Percentiles rank a stretch among this genome's conserved stretches.
Conservation (phyloP, 2,888 invertebrate genomes). For the Nephrotoma appendiculata region DNA sequence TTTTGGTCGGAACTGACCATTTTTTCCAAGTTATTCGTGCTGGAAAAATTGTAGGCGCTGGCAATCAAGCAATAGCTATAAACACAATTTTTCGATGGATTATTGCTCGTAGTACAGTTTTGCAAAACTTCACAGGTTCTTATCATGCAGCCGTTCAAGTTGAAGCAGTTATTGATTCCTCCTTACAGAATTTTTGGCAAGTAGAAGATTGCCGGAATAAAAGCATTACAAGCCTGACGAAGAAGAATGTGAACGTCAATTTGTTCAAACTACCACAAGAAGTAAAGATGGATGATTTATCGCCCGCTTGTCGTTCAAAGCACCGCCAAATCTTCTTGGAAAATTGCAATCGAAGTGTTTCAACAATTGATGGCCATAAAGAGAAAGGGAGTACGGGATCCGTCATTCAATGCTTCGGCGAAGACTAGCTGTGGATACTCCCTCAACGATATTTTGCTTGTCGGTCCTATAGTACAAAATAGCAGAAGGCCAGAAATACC, state of each 20-base stretch:
- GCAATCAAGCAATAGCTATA: background rate
- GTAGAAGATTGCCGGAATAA: background rate
- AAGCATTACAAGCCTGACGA: background rate
- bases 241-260: background rate
- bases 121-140: too few species aligned
- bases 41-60: background rate
- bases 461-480: too few species aligned
- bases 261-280: background rate
- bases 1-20: background rate
- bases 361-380: background rate
- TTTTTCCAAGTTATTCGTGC: background rate
- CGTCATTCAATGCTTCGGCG: background rate
- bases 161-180: background rate
- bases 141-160: background rate
- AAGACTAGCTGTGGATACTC: too few species aligned
- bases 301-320: background rate
- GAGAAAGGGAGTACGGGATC: background rate
- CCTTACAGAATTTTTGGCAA: background rate
- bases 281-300: background rate
- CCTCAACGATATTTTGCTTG: too few species aligned
- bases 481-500: too few species aligned
- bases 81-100: background rate
- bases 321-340: background rate
- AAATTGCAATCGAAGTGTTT: background rate
- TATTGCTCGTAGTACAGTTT: background rate